A percentile compares a stretch with the other conserved stretches of the same genome.
These are phyloP conservation scores for Leptoclinus maculatus DNA, from an alignment of 2,797 vertebrate genomes.

Conservation along the genomic window DNA sequence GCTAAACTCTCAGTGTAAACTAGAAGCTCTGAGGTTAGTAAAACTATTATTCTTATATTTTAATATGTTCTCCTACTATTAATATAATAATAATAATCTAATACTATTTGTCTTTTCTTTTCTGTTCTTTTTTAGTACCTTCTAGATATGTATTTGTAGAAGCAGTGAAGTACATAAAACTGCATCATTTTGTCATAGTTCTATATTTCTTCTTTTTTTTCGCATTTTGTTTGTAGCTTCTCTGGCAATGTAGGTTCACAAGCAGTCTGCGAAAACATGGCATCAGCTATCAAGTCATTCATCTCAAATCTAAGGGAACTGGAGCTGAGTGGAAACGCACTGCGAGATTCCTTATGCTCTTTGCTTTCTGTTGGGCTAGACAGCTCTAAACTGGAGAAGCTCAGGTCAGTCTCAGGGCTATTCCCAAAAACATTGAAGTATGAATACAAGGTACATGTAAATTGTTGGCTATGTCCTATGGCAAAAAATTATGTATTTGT, in stretches of 20 bases:
- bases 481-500: background rate
- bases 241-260: accelerated
- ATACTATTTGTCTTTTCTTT: background rate
- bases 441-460: background rate
- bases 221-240: conserved; percentile 26
- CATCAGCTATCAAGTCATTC: conserved; percentile 12
- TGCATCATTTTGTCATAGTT: background rate
- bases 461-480: background rate
- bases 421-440: background rate
- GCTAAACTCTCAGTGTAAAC: conserved; percentile 22
- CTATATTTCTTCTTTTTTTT: background rate
- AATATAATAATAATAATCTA: too few species aligned
- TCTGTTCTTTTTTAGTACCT: background rate
- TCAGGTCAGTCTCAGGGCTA: conserved; percentile 35
- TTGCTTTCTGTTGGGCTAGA: conserved; percentile 23
- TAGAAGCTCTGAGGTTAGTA: conserved; percentile 50
- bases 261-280: background rate
- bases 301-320: conserved; percentile 34
- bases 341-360: accelerated
- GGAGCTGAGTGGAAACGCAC: conserved; percentile 34
- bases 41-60: background rate
- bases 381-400: conserved; percentile 34
- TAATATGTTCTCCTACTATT: too few species aligned
- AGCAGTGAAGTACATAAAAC: background rate
- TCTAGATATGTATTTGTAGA: background rate